These are phyloP conservation scores for Strigamia transsilvanica DNA, from an alignment of 2,888 invertebrate species.

Conservation along the genomic window DNA sequence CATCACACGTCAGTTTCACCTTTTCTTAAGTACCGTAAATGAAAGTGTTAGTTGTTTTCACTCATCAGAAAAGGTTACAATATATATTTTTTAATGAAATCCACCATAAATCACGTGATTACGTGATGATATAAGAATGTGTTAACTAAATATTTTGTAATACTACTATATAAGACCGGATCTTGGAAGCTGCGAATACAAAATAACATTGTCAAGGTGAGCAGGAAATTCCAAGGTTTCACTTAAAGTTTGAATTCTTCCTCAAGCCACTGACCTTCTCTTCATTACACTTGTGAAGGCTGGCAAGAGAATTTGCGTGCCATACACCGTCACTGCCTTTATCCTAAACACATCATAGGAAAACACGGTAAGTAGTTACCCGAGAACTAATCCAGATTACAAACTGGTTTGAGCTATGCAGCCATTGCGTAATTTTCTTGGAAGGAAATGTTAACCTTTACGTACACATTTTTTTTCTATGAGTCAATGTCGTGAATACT, in stretches of 20 bases:
- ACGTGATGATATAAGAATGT: neutral
- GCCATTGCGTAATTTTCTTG: neutral
- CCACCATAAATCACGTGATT: neutral
- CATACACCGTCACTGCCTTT: neutral
- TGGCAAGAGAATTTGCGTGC: neutral
- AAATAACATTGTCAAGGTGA: slow-evolving; percentile 40
- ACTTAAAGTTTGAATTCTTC: slow-evolving; percentile 28
- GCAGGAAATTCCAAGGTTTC: slow-evolving; percentile 49
- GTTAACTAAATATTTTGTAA: slow-evolving; percentile 21
- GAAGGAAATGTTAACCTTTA: neutral
- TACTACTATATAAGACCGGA: slow-evolving; percentile 20
- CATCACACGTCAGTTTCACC: no score
- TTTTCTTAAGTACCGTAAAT: no score
- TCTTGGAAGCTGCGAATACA: slow-evolving; percentile 13
- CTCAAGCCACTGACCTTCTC: slow-evolving; percentile 38
- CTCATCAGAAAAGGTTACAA: no score
- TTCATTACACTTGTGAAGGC: neutral
- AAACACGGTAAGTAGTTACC: neutral
- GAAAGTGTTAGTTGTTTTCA: no score
- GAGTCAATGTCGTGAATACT: neutral
- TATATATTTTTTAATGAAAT: no score
- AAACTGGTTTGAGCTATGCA: neutral
- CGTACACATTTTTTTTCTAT: neutral
- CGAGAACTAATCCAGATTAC: neutral
- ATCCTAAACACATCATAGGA: neutral